phyloP scores from a whole-genome alignment of 2,113 vertebrate species.

The Tragelaphus buxtoni region DNA sequence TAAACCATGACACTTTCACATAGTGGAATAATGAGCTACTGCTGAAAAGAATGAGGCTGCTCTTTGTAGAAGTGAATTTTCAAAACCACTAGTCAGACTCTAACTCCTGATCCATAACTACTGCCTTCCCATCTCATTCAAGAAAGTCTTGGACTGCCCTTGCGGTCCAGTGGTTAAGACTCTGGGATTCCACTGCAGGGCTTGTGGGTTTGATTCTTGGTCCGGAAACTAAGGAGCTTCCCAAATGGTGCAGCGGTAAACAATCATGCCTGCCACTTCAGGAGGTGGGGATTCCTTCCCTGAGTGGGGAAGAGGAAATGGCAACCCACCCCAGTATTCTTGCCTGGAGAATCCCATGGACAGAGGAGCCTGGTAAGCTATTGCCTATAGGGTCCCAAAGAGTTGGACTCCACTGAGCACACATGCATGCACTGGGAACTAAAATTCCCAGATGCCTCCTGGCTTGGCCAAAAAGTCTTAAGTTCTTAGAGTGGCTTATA shows the following conservation, averaged over 20 bases:
- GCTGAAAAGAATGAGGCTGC: neutral
- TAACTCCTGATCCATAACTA: neutral
- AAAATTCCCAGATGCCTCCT: neutral
- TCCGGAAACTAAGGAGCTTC: neutral
- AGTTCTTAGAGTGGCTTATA: neutral
- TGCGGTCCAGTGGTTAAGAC: neutral
- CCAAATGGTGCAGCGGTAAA: neutral
- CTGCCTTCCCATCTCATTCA: neutral
- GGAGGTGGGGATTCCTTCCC: neutral
- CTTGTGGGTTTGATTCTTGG: neutral
- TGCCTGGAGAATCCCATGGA: neutral
- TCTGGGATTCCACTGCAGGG: neutral
- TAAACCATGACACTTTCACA: neutral
- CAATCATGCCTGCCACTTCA: neutral
- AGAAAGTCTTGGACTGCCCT: neutral
- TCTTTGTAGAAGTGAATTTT: neutral
- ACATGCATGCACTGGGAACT: neutral
- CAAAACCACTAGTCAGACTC: neutral
- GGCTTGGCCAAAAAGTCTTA: neutral
- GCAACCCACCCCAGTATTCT: neutral
- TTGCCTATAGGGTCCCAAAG: neutral
- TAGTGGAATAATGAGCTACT: neutral
- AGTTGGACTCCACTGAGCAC: neutral
- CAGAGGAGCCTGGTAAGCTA: neutral
- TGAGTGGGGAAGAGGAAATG: neutral